Evolutionary conservation across 2,797 vertebrate genomes (phyloP), one percentile per base, ranked within the genome.

Genomic region (Argyrosomus regius): DNA sequence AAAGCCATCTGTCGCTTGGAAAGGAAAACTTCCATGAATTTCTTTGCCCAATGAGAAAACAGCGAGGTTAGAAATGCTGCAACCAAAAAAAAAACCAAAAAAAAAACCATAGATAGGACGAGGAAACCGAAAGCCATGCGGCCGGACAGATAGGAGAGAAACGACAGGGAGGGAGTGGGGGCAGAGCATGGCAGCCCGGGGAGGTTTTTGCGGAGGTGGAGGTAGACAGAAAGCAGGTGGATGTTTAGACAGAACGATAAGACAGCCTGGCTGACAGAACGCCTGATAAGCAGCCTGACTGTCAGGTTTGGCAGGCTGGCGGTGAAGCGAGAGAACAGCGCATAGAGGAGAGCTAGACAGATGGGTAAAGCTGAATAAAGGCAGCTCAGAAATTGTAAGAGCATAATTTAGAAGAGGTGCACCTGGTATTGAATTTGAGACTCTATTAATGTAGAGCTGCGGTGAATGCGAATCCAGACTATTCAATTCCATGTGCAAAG

Each of bases 171-270:
- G 46, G 72, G 73, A 41, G 64, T 75, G 72, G 49, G 79, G 73
- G 58, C 64, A 46, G 63, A 50, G 11, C 56, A 50, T 80, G 74
- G 41, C 84, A 87, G 76, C 75, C 78, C 6, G 10, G 72, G 82
- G 79, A 80, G 73, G 48, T 72, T 87, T 90, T 85, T 88, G 80
- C 48, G 48, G 76, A 90, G 88, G 91, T 91, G 90, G 88, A 91
- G 66, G 89, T 75, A 88, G 90, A 93, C 87, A 67, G 87, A 93
- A 88, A 91, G 82, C 90, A 93, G 92, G 90, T 91, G 88, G 89
- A 90, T 89, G 86, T 92, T 93, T 88, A 81, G 80, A 88, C 90
- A 73, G 89, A 75, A 71, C 41, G 89, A 93, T 91, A 93, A 93
- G 88, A 87, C 85, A 75, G 81, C 61, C 86, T 60, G 77, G 87